These are phyloP conservation scores for Hypercompe scribonia DNA, from an alignment of 2,888 invertebrate species.

Conservation along the genomic window DNA sequence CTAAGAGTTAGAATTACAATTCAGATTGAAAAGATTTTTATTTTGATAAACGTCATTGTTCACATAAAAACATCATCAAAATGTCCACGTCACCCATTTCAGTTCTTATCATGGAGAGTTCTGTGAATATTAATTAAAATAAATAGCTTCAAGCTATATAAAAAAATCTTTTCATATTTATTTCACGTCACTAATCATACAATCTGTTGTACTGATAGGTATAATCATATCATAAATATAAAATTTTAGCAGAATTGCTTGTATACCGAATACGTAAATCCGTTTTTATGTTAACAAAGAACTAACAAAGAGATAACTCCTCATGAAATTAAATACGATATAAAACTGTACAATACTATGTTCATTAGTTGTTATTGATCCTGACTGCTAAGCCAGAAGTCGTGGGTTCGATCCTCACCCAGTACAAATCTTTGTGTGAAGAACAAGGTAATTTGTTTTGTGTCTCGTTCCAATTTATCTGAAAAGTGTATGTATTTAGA, in stretches of 20 bases:
- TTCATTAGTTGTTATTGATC: no score
- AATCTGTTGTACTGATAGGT: neutral
- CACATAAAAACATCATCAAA: neutral
- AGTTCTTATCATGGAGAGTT: neutral
- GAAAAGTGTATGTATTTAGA: no score
- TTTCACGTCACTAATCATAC: neutral
- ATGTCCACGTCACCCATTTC: neutral
- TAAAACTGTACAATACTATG: no score
- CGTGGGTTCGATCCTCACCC: no score
- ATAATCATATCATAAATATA: neutral
- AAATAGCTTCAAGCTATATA: neutral
- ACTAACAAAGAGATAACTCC: neutral
- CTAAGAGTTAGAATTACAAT: neutral
- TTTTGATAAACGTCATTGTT: neutral
- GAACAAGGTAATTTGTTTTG: no score
- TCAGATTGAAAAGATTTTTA: neutral
- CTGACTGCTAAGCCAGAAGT: no score
- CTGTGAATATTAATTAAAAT: neutral
- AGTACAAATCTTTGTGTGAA: no score
- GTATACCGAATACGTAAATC: neutral
- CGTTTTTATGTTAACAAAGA: neutral
- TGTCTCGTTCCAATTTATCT: no score
- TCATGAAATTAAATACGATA: no score
- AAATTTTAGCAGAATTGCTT: neutral
- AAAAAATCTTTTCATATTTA: no score